These are phyloP conservation scores for Galbula dea DNA, from an alignment of 2,113 vertebrate species.

Conservation along the genomic window DNA sequence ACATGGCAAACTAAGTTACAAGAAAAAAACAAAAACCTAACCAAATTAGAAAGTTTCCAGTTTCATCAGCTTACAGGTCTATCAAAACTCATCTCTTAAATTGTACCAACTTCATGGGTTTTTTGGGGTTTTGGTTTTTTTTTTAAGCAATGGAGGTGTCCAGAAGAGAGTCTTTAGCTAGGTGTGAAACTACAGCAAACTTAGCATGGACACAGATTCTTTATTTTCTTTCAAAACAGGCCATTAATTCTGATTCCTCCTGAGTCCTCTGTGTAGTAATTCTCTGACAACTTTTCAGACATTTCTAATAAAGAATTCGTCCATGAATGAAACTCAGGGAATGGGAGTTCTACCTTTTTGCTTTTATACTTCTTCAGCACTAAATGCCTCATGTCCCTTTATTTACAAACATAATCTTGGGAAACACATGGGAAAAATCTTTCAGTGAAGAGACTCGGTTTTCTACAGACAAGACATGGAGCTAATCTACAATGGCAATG, in stretches of 20 bases:
- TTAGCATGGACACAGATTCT: background rate
- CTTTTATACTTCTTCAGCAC: background rate
- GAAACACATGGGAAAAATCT: background rate
- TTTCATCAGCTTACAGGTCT: background rate
- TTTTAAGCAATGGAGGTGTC: background rate
- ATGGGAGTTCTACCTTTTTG: background rate
- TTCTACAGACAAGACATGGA: background rate
- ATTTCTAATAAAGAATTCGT: slow-evolving; percentile 18
- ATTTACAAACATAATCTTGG: background rate
- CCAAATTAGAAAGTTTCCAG: background rate
- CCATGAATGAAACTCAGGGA: background rate
- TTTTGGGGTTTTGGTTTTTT: background rate
- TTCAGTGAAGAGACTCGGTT: background rate
- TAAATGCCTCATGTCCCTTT: background rate
- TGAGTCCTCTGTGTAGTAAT: background rate
- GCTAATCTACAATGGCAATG: background rate
- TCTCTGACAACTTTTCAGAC: background rate
- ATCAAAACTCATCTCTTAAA: background rate
- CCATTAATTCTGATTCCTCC: slow-evolving; percentile 1
- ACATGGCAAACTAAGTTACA: background rate
- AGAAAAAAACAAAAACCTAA: background rate
- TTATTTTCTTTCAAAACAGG: slow-evolving; percentile 14
- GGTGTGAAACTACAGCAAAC: background rate
- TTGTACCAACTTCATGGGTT: background rate
- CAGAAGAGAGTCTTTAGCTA: background rate